Percentiles rank a stretch among this genome's conserved stretches.
Evolutionary conservation across 2,888 invertebrate genomes (phyloP).

Genomic region (Pristionchus exspectatus): DNA sequence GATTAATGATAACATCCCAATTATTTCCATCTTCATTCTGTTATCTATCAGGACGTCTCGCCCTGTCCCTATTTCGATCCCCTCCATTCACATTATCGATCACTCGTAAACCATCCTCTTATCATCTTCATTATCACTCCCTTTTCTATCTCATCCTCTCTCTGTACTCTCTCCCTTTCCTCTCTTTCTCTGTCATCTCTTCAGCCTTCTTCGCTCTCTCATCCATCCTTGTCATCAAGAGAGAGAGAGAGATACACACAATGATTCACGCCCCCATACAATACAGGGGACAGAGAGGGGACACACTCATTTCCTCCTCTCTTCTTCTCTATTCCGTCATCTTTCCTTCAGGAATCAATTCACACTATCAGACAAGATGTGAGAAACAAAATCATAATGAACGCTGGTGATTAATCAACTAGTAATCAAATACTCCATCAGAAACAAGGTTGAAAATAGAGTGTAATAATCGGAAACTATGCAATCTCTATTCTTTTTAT

Average conservation of each 20-base stretch:
- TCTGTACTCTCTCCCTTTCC: neutral
- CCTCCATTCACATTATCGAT: neutral
- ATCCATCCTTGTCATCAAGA: neutral
- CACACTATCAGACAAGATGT: neutral
- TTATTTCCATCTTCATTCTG: neutral
- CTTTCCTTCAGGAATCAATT: slow-evolving; percentile 10
- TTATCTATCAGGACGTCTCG: neutral
- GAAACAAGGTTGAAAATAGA: neutral
- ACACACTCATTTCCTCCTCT: slow-evolving; percentile 14
- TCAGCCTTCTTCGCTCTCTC: neutral
- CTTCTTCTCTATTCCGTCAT: neutral
- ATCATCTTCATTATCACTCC: slow-evolving; percentile 43
- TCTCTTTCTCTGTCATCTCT: slow-evolving; percentile 16
- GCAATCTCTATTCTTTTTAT: neutral
- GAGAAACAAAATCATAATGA: slow-evolving; percentile 15
- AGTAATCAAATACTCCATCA: neutral
- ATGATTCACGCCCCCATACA: slow-evolving; percentile 45
- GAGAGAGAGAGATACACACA: slow-evolving; percentile 38
- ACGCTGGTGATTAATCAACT: neutral
- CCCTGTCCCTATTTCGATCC: slow-evolving; percentile 20
- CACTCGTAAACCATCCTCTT: slow-evolving; percentile 15
- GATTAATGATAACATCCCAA: neutral
- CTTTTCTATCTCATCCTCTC: neutral
- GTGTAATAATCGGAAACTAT: neutral
- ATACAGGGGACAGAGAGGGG: neutral